Conservation (phyloP, 2,113 vertebrate genomes). For the Lepus americanus region DNA sequence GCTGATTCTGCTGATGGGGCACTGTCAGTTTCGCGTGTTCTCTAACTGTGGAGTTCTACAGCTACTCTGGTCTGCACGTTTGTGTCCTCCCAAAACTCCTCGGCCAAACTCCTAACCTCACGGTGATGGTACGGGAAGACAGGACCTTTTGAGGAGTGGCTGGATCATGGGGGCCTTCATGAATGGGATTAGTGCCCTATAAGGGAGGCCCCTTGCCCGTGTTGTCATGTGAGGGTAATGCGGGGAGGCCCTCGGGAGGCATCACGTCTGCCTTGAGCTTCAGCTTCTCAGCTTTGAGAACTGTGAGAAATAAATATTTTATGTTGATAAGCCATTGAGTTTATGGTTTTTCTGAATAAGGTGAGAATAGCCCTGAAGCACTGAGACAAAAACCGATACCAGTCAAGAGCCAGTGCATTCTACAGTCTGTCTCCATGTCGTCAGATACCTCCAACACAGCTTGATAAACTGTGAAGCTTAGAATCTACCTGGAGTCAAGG, state of each 20-base stretch:
- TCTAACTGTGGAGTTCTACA: neutral
- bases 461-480: neutral
- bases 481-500: neutral
- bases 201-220: neutral
- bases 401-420: neutral
- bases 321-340: neutral
- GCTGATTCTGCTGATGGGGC: neutral
- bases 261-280: neutral
- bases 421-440: neutral
- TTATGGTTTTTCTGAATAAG: neutral
- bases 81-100: neutral
- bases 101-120: neutral
- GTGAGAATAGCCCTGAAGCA: neutral
- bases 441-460: neutral
- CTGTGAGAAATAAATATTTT: neutral
- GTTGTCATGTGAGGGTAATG: neutral
- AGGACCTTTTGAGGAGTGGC: neutral
- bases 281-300: neutral
- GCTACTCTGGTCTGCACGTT: neutral
- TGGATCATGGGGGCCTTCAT: no score
- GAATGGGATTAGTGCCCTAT: neutral
- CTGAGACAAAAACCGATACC: neutral
- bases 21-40: accelerated
- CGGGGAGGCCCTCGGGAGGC: neutral
- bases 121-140: neutral